Evolutionary conservation across 2,797 vertebrate species (phyloP).

Genomic region (Lophura swinhoii): DNA sequence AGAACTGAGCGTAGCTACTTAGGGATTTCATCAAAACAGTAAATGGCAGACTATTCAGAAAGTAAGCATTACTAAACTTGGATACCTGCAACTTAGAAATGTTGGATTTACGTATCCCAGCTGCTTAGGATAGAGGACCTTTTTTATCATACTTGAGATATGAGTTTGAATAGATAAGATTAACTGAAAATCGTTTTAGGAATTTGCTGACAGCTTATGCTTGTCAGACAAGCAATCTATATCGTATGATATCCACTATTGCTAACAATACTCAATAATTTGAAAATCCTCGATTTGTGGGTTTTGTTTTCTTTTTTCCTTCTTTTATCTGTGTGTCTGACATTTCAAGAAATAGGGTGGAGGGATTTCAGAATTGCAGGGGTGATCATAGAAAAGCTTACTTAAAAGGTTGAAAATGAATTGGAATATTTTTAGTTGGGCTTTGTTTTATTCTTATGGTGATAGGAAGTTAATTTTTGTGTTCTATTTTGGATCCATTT

Average conservation of each 20-base stretch:
- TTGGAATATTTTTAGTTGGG: background rate
- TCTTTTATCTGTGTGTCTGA: background rate
- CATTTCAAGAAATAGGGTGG: background rate
- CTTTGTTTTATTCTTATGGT: background rate
- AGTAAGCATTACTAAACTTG: background rate
- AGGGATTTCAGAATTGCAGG: background rate
- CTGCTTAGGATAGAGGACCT: background rate
- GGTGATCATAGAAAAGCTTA: background rate
- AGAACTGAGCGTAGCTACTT: background rate
- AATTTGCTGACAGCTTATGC: background rate
- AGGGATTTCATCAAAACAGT: background rate
- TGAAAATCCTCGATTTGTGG: background rate
- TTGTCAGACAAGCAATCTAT: background rate
- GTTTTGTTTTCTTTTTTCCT: rapidly evolving
- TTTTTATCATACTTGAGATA: background rate
- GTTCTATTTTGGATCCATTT: background rate
- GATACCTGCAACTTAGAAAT: background rate
- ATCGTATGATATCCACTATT: background rate
- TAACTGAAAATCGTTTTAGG: background rate
- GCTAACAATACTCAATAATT: background rate
- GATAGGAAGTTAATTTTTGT: background rate
- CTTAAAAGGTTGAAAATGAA: background rate
- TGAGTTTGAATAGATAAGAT: background rate
- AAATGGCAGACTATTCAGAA: background rate
- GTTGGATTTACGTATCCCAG: background rate